Percentiles rank a stretch among this genome's conserved stretches.
Conservation (phyloP, 2,888 invertebrate species). For the Stomorhina lunata region DNA sequence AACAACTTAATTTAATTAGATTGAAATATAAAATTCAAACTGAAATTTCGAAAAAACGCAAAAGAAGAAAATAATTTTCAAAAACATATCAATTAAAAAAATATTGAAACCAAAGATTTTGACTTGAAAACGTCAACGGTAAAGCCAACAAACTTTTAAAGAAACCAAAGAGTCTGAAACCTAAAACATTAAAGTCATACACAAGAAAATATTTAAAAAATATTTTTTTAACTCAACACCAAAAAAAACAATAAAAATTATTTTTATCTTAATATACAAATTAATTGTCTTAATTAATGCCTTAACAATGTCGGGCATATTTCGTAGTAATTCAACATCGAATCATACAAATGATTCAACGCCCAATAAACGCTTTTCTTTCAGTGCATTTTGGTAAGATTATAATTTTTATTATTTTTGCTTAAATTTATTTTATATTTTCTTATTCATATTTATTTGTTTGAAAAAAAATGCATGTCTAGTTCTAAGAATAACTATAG, state of each 20-base stretch:
- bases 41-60: slow-evolving; percentile 57
- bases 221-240: slow-evolving; percentile 35
- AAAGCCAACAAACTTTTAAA: slow-evolving; percentile 21
- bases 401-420: neutral
- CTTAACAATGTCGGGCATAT: slow-evolving; percentile 78
- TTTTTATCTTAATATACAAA: slow-evolving; percentile 82
- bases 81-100: slow-evolving; percentile 24
- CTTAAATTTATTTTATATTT: no score
- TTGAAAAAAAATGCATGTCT: neutral
- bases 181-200: slow-evolving; percentile 62
- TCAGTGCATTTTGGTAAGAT: slow-evolving; percentile 78
- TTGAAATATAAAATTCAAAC: slow-evolving; percentile 61
- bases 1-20: slow-evolving; percentile 64
- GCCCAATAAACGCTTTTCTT: slow-evolving; percentile 75
- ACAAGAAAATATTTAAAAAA: slow-evolving; percentile 50
- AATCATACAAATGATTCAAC: slow-evolving; percentile 71
- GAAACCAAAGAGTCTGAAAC: slow-evolving; percentile 63
- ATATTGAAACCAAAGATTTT: slow-evolving; percentile 56
- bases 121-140: slow-evolving; percentile 18
- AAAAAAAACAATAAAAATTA: slow-evolving; percentile 46
- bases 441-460: slow-evolving; percentile 5
- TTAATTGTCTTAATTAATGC: slow-evolving; percentile 80
- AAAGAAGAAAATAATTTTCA: slow-evolving; percentile 57
- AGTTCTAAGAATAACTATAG: slow-evolving; percentile 2
- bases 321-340: slow-evolving; percentile 71